Base-by-base conservation (phyloP, 2,888 invertebrate species). In the Calameuta idolon region DNA sequence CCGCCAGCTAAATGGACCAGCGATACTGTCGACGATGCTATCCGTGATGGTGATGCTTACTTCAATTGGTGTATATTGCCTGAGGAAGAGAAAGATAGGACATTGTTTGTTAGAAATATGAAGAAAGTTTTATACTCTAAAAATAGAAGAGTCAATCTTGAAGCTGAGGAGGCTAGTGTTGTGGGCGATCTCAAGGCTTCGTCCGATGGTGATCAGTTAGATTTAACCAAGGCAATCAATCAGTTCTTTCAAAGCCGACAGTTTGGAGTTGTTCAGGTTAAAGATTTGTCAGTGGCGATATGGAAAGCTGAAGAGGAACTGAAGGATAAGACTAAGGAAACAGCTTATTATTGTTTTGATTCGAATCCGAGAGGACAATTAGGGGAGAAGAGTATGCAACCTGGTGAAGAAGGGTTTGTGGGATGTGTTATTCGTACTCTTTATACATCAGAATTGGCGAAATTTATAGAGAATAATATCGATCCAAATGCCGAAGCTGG, bases 281-380 rank as follows among this genome's bases (percentile, higher is more conserved):
- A 92, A 83, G 88, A 91, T 80, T 81, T 82, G 34, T 79, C 85
- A 3, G 90, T 92, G 1, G 92, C 92, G 0, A 85, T 93, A 9
- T 93, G 93, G 93, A 92, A 90, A 78, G 88, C 87, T 0, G 87
- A 89, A 2, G 90, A 91, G 34, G 87, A 89, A 15, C 76, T 80
- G 3, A 85, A 85, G 55, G 77, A 81, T 0, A 83, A 83, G 2
- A 81, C 78, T 9, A 85, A 82, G 73, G 80, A 82, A n/a, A 83
- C 79, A 0, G 85, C 89, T 4, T 93, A 90, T 76, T 93, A 92
- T 83, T 89, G 92, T 82, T 93, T 92, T 80, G 93, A 93, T 83
- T 90, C 93, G 0, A 90, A 92, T 80, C 91, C 92, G 34, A 87
- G 92, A 31, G 92, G 92, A 31, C 92, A 34, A 11, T 73, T 37